Evolutionary conservation across 1,140 invertebrate genomes (phyloP).

Genomic region (Cydia splendana): DNA sequence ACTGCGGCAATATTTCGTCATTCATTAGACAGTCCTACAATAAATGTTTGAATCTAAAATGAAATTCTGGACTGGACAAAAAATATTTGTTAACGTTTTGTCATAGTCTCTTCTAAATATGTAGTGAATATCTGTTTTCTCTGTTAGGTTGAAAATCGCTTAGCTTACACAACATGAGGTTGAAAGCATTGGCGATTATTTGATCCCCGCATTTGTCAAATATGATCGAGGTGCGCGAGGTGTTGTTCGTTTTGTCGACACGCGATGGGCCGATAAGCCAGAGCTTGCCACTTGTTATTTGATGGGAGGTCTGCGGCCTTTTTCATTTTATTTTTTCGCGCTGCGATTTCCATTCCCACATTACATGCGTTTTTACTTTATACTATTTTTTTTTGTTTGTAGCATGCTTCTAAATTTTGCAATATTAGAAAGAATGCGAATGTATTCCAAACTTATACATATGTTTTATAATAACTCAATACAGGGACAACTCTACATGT

Average conservation of each 20-base stretch:
- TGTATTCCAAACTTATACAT: background rate
- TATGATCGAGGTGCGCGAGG: slow-evolving; percentile 54
- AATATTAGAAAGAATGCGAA: background rate
- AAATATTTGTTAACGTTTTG: no score
- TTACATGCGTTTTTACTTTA: slow-evolving; percentile 35
- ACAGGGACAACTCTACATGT: slow-evolving; percentile 56
- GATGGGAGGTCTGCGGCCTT: slow-evolving; percentile 49
- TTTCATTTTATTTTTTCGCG: slow-evolving; percentile 37
- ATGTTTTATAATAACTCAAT: slow-evolving; percentile 50
- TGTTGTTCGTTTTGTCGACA: slow-evolving; percentile 62
- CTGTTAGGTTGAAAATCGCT: background rate
- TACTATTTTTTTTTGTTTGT: background rate
- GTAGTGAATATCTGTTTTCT: no score
- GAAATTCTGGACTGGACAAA: no score
- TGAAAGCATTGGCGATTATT: slow-evolving; percentile 47
- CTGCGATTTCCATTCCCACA: slow-evolving; percentile 31
- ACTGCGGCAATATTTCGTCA: no score
- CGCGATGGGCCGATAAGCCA: slow-evolving; percentile 53
- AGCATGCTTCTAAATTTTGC: background rate
- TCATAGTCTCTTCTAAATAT: no score
- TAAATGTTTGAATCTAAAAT: no score
- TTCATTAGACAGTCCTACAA: no score
- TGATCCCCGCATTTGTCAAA: slow-evolving; percentile 57
- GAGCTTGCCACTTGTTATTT: slow-evolving; percentile 56
- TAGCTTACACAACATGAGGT: background rate